These are phyloP conservation scores for Melanerpes formicivorus DNA, from an alignment of 2,113 vertebrate species.

Conservation along the genomic window DNA sequence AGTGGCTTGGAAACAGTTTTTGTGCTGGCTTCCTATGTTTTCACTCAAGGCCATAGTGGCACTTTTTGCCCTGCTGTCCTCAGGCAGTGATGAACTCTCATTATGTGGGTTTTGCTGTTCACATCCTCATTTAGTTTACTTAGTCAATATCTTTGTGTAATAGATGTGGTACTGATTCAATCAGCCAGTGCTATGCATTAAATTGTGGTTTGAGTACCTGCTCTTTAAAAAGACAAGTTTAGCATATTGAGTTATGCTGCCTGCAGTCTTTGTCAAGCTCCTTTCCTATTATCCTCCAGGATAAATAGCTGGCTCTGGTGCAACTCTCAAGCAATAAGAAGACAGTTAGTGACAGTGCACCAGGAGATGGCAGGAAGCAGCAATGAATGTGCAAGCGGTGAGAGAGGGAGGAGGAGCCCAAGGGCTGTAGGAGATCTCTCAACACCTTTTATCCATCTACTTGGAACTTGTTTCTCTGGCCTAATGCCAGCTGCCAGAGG, in stretches of 20 bases:
- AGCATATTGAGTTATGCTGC: background rate
- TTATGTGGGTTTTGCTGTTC: background rate
- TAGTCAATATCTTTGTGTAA: background rate
- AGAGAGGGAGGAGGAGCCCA: background rate
- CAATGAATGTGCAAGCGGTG: background rate
- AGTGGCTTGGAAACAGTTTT: background rate
- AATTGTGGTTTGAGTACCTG: background rate
- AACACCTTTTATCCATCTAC: background rate
- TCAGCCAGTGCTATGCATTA: background rate
- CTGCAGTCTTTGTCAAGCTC: background rate
- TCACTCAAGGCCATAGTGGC: background rate
- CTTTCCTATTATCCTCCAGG: background rate
- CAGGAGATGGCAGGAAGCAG: background rate
- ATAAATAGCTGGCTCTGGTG: background rate
- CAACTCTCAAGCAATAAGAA: background rate
- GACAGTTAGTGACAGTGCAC: background rate
- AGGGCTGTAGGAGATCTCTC: background rate
- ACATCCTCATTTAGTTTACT: background rate
- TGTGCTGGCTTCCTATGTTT: background rate
- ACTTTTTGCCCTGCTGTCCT: background rate
- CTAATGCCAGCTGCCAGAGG: background rate
- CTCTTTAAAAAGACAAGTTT: background rate
- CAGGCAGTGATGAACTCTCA: background rate
- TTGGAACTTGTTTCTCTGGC: background rate
- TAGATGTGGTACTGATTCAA: conserved; percentile 4